Evolutionary conservation across 2,797 vertebrate genomes (phyloP).

Genomic region (Mastacembelus armatus): DNA sequence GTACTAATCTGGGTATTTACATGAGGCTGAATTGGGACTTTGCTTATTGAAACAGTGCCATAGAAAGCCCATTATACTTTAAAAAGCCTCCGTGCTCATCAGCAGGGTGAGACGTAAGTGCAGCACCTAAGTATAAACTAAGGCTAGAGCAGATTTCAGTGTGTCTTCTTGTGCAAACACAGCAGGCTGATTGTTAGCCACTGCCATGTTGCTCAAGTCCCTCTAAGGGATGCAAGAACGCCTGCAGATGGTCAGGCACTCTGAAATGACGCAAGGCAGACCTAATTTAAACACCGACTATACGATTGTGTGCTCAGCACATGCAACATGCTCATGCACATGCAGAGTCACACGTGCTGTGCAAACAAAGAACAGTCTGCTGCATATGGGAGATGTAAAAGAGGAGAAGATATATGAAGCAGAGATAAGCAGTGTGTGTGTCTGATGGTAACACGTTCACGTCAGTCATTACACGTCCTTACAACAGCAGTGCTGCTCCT

Average conservation of each 20-base stretch:
- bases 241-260: conserved; percentile 67
- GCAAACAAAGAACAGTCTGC: conserved; percentile 31
- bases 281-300: conserved; percentile 45
- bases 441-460: too few species aligned
- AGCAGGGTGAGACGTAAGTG: conserved; percentile 16
- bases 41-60: not conserved
- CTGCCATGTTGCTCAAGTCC: conserved; percentile 46
- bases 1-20: not conserved
- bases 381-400: conserved; percentile 17
- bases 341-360: conserved; percentile 38
- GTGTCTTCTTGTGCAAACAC: conserved; percentile 57
- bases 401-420: conserved; percentile 24
- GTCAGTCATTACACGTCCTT: too few species aligned
- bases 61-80: not conserved
- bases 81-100: not conserved
- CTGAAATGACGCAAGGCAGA: conserved; percentile 35
- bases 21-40: too few species aligned
- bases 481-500: not conserved
- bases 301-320: conserved; percentile 14
- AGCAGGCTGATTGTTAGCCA: conserved; percentile 47
- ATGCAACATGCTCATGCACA: conserved; percentile 25
- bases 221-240: conserved; percentile 35
- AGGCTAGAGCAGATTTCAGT: conserved; percentile 52
- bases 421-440: not conserved
- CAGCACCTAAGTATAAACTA: conserved; percentile 37